A percentile compares a stretch with the other conserved stretches of the same genome.
Evolutionary conservation across 1,140 invertebrate species (phyloP).

Genomic region (Anastrepha obliqua): DNA sequence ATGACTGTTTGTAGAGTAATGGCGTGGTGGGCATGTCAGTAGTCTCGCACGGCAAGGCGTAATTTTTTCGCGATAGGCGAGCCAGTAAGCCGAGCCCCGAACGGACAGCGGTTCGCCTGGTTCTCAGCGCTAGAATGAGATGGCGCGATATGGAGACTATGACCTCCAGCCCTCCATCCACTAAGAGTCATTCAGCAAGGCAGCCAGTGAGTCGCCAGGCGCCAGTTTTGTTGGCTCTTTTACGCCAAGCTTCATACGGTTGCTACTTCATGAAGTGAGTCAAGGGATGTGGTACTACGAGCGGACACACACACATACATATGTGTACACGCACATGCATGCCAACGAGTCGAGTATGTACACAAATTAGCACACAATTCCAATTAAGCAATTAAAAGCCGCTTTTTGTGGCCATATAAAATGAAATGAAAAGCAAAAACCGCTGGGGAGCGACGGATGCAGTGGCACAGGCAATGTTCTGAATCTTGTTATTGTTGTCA

Average conservation of each 20-base stretch:
- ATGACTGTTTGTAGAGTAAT: no score
- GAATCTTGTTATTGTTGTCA: conserved; percentile 52
- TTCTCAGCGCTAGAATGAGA: conserved; percentile 8
- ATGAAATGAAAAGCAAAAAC: conserved; percentile 43
- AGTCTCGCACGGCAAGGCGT: background rate
- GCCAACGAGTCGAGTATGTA: conserved; percentile 14
- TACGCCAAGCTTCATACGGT: background rate
- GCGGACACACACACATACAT: conserved; percentile 16
- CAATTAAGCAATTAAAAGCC: conserved; percentile 74
- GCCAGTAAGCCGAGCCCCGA: conserved; percentile 3
- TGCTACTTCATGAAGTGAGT: background rate
- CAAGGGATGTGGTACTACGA: background rate
- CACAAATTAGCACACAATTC: conserved; percentile 65
- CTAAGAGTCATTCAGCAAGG: background rate
- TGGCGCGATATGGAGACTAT: conserved; percentile 1
- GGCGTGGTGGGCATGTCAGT: background rate
- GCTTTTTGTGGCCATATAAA: conserved; percentile 56
- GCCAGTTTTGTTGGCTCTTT: conserved; percentile 29
- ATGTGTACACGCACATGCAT: background rate
- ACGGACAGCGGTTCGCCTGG: conserved; percentile 1
- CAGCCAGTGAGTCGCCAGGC: conserved; percentile 16
- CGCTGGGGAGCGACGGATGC: background rate
- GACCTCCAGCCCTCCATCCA: background rate
- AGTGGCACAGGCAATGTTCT: background rate
- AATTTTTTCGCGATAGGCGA: background rate